phyloP scores from a whole-genome alignment of 2,113 vertebrate species.

The Stictonetta naevosa region DNA sequence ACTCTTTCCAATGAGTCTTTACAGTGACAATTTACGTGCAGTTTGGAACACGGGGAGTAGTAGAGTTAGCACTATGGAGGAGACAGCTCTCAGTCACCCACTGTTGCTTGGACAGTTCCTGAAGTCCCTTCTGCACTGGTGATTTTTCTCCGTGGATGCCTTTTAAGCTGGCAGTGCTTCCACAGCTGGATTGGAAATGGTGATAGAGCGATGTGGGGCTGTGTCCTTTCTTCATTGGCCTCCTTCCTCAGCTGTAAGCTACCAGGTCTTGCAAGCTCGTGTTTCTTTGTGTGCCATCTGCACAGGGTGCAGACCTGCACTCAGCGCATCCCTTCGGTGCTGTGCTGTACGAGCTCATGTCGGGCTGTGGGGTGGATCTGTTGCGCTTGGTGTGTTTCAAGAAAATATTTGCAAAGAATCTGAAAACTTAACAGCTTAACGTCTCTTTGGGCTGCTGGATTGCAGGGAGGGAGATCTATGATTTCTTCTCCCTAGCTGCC shows the following conservation, averaged over 20 bases:
- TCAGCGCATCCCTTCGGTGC: neutral
- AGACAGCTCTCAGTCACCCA: neutral
- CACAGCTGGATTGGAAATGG: neutral
- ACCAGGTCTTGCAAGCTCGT: no score
- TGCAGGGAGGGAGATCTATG: neutral
- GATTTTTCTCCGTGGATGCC: neutral
- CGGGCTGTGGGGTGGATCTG: neutral
- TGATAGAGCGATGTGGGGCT: neutral
- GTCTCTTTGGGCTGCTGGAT: neutral
- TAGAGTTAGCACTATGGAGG: neutral
- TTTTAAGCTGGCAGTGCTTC: neutral
- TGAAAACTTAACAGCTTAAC: neutral
- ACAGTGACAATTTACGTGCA: accelerated
- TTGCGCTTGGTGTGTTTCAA: neutral
- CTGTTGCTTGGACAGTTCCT: neutral
- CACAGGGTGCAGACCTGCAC: no score
- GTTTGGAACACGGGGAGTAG: neutral
- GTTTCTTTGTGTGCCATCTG: neutral
- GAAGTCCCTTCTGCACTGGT: neutral
- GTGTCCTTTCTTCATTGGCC: neutral
- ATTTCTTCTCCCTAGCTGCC: neutral
- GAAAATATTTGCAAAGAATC: neutral
- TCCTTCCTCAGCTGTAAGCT: neutral
- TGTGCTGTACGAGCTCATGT: neutral
- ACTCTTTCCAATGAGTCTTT: neutral